Evolutionary conservation across 2,888 invertebrate genomes (phyloP).

Genomic region (Heliconius erato): DNA sequence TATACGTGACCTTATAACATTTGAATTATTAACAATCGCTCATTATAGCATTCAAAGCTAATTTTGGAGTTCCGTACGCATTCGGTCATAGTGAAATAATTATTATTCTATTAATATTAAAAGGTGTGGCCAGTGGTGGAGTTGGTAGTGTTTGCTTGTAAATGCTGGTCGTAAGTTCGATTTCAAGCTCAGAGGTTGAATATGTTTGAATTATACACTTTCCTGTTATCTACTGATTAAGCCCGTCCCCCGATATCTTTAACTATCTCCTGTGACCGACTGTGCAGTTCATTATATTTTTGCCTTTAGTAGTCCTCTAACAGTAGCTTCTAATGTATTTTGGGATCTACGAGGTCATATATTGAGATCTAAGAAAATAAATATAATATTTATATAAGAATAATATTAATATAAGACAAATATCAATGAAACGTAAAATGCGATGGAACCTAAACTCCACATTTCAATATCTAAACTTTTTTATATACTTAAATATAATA

Average conservation of each 20-base stretch:
- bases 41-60: slow-evolving; percentile 68
- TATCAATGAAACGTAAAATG: neutral
- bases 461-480: slow-evolving; percentile 11
- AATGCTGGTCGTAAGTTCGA: neutral
- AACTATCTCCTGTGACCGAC: no score
- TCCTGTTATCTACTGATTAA: no score
- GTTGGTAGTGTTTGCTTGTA: neutral
- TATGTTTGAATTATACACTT: no score
- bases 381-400: no score
- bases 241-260: no score
- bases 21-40: slow-evolving; percentile 73
- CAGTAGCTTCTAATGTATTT: no score
- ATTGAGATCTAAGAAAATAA: no score
- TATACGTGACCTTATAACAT: slow-evolving; percentile 54
- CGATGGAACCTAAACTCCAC: slow-evolving; percentile 17
- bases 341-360: no score
- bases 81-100: neutral
- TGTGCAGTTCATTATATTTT: no score
- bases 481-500: slow-evolving; percentile 4
- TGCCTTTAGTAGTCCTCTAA: no score
- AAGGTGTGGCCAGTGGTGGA: neutral
- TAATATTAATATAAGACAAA: neutral
- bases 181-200: neutral
- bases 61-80: slow-evolving; percentile 44
- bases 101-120: neutral